These are phyloP conservation scores for Cryptus armator DNA, from an alignment of 2,888 invertebrate species.

Conservation along the genomic window DNA sequence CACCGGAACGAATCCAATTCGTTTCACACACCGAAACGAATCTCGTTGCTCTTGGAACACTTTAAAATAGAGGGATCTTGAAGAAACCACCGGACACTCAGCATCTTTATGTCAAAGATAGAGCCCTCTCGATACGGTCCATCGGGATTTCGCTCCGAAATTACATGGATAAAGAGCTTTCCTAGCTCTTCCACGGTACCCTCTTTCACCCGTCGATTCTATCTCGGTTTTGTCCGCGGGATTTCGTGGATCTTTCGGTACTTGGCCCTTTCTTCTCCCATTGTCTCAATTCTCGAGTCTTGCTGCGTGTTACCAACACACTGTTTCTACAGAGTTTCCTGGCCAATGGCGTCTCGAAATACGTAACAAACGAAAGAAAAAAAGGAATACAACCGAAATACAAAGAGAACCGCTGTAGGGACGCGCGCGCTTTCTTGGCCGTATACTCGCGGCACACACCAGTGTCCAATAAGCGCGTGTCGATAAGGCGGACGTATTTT, in stretches of 20 bases:
- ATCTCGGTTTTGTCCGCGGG: background rate
- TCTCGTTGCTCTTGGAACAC: background rate
- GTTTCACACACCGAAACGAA: background rate
- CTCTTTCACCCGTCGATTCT: background rate
- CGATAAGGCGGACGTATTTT: constrained; percentile 5
- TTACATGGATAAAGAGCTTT: constrained; percentile 9
- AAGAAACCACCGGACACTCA: background rate
- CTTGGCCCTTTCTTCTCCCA: background rate
- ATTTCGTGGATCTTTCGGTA: background rate
- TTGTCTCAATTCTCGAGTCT: constrained; percentile 16
- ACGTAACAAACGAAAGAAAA: background rate
- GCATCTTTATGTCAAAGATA: background rate
- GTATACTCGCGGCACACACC: background rate
- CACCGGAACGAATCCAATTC: background rate
- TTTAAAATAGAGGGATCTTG: background rate
- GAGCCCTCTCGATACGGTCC: background rate
- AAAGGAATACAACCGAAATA: background rate
- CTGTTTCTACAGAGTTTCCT: background rate
- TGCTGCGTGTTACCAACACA: background rate
- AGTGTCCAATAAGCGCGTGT: background rate
- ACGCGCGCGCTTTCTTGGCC: background rate
- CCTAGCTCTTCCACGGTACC: background rate
- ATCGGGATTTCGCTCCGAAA: background rate
- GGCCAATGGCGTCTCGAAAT: constrained; percentile 2
- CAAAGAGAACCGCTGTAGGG: background rate